Evolutionary conservation across 2,113 vertebrate genomes (phyloP).

Genomic region (Gambusia holbrooki): DNA sequence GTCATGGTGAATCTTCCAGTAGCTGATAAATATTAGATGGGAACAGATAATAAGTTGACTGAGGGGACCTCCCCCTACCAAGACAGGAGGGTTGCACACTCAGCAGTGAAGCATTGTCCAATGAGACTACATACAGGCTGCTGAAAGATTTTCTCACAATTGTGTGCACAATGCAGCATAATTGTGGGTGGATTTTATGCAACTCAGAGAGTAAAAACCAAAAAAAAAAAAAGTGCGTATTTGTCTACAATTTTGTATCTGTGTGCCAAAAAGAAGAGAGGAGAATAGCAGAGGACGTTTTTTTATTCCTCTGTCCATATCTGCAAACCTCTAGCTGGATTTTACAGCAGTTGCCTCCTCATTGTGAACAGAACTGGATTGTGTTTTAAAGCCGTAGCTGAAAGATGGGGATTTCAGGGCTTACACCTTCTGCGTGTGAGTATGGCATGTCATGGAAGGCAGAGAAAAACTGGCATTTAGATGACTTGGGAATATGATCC

Average conservation of each 20-base stretch:
- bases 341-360: slow-evolving; percentile 62
- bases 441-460: slow-evolving; percentile 16
- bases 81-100: slow-evolving; percentile 57
- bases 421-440: slow-evolving; percentile 24
- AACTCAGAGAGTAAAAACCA: slow-evolving; percentile 16
- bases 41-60: slow-evolving; percentile 59
- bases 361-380: slow-evolving; percentile 55
- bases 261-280: slow-evolving; percentile 5
- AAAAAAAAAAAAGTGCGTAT: slow-evolving; percentile 3
- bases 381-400: slow-evolving; percentile 46
- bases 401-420: slow-evolving; percentile 55
- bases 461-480: background rate
- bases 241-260: slow-evolving; percentile 15
- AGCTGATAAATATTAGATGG: slow-evolving; percentile 77
- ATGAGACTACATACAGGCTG: slow-evolving; percentile 54
- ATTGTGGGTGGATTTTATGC: slow-evolving; percentile 57
- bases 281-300: slow-evolving; percentile 18
- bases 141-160: slow-evolving; percentile 49
- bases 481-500: background rate
- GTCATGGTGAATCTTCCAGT: slow-evolving; percentile 67
- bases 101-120: slow-evolving; percentile 65
- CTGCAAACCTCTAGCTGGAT: slow-evolving; percentile 60
- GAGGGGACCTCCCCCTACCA: slow-evolving; percentile 63
- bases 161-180: slow-evolving; percentile 32
- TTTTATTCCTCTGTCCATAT: slow-evolving; percentile 49